phyloP scores from a whole-genome alignment of 2,113 vertebrate species.

The Meriones unguiculatus region DNA sequence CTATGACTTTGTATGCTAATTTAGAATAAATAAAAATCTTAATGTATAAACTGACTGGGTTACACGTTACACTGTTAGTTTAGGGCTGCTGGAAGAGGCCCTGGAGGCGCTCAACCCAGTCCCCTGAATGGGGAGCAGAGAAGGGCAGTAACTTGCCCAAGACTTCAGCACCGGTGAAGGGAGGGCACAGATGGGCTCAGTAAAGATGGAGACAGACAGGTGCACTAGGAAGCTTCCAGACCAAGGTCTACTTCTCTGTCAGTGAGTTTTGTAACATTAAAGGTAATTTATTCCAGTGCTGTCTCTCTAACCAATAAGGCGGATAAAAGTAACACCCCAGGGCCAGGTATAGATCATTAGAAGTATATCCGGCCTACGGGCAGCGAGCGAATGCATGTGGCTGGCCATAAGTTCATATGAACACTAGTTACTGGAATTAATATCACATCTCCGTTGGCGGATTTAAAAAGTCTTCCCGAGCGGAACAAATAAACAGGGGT shows the following conservation, averaged over 20 bases:
- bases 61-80: neutral
- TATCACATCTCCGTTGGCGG: neutral
- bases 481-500: neutral
- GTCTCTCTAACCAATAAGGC: conserved; percentile 14
- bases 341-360: neutral
- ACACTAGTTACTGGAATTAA: conserved; percentile 7
- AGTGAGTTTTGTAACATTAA: neutral
- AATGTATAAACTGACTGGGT: neutral
- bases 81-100: conserved; percentile 4
- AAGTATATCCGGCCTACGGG: neutral
- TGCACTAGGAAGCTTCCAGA: conserved; percentile 1
- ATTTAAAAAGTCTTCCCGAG: neutral
- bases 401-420: conserved; percentile 31
- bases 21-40: neutral
- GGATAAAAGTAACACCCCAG: conserved; percentile 6
- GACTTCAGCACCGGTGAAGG: neutral
- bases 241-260: conserved; percentile 43
- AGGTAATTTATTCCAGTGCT: neutral
- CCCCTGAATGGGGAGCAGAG: neutral
- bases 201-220: neutral
- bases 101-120: conserved; percentile 26
- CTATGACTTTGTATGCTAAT: neutral
- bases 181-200: neutral
- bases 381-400: conserved; percentile 10
- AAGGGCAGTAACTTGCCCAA: neutral